phyloP scores from a whole-genome alignment of 2,888 invertebrate genomes.

The Orthonevra nobilis region DNA sequence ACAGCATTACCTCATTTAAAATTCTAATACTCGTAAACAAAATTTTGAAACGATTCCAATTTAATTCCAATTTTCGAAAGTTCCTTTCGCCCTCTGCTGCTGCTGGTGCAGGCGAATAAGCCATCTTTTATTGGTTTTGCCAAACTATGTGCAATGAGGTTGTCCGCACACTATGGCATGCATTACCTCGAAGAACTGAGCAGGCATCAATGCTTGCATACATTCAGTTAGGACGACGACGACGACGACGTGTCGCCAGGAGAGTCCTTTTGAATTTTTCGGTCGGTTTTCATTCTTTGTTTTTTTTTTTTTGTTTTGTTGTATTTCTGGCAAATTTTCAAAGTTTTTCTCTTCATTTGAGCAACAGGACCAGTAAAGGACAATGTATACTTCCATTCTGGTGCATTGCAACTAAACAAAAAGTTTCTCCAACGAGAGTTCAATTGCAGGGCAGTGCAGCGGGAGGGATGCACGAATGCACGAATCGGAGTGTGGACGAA shows the following conservation, averaged over 20 bases:
- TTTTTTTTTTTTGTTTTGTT: conserved; percentile 12
- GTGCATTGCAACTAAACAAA: conserved; percentile 28
- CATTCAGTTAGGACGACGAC: conserved; percentile 31
- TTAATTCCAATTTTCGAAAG: conserved; percentile 70
- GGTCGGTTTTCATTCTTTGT: neutral
- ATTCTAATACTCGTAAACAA: conserved; percentile 69
- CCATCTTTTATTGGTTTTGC: conserved; percentile 61
- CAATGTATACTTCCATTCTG: conserved; percentile 34
- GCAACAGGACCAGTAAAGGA: conserved; percentile 57
- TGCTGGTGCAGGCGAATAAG: neutral
- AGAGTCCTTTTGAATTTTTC: conserved; percentile 31
- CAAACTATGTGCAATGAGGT: conserved; percentile 62
- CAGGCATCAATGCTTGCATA: conserved; percentile 43
- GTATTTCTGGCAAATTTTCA: conserved; percentile 42
- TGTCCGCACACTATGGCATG: conserved; percentile 59
- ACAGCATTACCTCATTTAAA: conserved; percentile 66
- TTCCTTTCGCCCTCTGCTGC: conserved; percentile 8
- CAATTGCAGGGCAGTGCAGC: conserved; percentile 50
- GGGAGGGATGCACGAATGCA: conserved; percentile 46
- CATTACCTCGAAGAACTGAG: conserved; percentile 24
- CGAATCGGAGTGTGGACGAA: conserved; percentile 35
- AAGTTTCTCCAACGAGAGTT: conserved; percentile 42
- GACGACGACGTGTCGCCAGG: conserved; percentile 38
- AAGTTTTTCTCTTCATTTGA: conserved; percentile 24
- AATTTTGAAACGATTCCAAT: conserved; percentile 71